These are phyloP conservation scores for Neoniphon sammara DNA, from an alignment of 2,797 vertebrate species.

Conservation along the genomic window DNA sequence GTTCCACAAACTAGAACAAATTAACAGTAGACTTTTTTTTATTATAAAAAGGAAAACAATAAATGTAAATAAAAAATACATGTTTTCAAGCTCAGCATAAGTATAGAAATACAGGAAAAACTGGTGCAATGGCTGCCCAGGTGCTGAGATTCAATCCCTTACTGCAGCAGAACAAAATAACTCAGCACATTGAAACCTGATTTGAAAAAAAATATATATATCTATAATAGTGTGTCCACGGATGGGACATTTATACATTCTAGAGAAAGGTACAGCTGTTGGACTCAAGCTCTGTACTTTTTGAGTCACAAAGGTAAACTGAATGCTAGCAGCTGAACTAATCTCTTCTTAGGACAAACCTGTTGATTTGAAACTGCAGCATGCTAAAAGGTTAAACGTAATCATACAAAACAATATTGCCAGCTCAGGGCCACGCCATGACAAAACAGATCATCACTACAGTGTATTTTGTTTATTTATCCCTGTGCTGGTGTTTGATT, in stretches of 20 bases:
- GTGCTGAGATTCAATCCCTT: constrained; percentile 64
- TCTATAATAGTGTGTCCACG: constrained; percentile 60
- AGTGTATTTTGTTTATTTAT: constrained; percentile 71
- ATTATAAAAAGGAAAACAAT: constrained; percentile 75
- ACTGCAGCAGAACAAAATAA: constrained; percentile 62
- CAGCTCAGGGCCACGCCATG: constrained; percentile 62
- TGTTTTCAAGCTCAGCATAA: constrained; percentile 70
- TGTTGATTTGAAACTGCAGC: constrained; percentile 71
- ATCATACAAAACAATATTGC: constrained; percentile 62
- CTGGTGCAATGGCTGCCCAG: constrained; percentile 68
- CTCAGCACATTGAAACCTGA: constrained; percentile 74
- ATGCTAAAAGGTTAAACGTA: constrained; percentile 58
- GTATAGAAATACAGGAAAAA: constrained; percentile 71
- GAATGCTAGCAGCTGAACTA: constrained; percentile 73
- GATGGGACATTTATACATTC: constrained; percentile 78
- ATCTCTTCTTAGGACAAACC: constrained; percentile 74
- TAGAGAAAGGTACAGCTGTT: constrained; percentile 76
- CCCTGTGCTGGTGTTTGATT: constrained; percentile 82
- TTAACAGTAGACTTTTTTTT: constrained; percentile 63
- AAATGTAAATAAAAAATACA: constrained; percentile 80
- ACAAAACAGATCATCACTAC: constrained; percentile 60
- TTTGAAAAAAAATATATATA: constrained; percentile 63
- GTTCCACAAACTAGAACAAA: constrained; percentile 64
- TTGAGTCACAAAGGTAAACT: constrained; percentile 68
- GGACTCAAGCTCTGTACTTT: constrained; percentile 61